A percentile compares a stretch with the other conserved stretches of the same genome.
Conservation (phyloP, 92 coral and sea anemone genomes). For the Porites evermanni region DNA sequence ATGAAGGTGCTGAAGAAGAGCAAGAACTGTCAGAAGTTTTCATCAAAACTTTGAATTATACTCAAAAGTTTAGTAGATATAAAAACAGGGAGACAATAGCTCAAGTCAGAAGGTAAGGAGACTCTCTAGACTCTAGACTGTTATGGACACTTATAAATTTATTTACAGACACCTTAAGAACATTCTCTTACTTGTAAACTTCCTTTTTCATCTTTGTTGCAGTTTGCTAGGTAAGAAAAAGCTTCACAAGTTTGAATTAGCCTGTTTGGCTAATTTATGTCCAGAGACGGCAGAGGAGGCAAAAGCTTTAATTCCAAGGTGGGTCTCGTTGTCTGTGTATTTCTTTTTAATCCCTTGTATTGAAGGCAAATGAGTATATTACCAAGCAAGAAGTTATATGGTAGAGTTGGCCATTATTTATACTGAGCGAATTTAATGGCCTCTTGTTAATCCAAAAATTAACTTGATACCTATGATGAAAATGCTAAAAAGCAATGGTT, state of each 20-base stretch:
- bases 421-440: too few species aligned
- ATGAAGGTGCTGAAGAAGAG: slow-evolving; percentile 96
- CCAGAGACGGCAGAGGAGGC: slow-evolving; percentile 99
- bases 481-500: too few species aligned
- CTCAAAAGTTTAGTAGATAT: slow-evolving; percentile 95
- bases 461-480: too few species aligned
- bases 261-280: slow-evolving; percentile 98
- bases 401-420: too few species aligned
- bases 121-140: too few species aligned
- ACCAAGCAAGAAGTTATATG: too few species aligned
- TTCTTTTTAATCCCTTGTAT: too few species aligned
- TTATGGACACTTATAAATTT: too few species aligned
- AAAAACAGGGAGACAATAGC: slow-evolving; percentile 99
- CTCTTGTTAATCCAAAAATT: too few species aligned
- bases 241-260: slow-evolving; percentile 96
- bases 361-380: too few species aligned
- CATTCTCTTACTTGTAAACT: too few species aligned
- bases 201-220: slow-evolving; percentile 7
- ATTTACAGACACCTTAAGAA: too few species aligned
- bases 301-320: slow-evolving; percentile 98
- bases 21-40: slow-evolving; percentile 96
- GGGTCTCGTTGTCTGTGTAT: background rate
- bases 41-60: slow-evolving; percentile 90
- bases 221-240: slow-evolving; percentile 97
- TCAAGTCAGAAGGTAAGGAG: slow-evolving; percentile 87